Evolutionary conservation across 2,888 invertebrate genomes (phyloP).

Genomic region (Morpho helenor): DNA sequence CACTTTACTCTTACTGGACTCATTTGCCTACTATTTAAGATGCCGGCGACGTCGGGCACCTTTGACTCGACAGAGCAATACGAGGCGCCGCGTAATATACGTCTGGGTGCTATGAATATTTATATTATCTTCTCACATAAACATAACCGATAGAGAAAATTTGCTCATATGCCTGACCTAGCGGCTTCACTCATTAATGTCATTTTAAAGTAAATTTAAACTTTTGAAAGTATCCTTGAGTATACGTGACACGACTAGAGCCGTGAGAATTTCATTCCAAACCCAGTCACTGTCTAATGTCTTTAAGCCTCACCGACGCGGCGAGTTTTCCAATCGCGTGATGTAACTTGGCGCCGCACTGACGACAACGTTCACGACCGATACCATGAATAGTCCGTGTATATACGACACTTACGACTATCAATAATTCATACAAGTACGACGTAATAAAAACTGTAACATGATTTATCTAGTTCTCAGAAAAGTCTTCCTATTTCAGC

Average conservation of each 20-base stretch:
- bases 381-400: conserved; percentile 36
- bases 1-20: conserved; percentile 8
- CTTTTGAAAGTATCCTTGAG: conserved; percentile 62
- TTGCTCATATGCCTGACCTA: conserved; percentile 35
- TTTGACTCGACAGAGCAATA: conserved; percentile 49
- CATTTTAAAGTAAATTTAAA: conserved; percentile 62
- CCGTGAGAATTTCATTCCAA: conserved; percentile 12
- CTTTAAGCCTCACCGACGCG: conserved; percentile 52
- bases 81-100: conserved; percentile 42
- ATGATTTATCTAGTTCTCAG: conserved; percentile 20
- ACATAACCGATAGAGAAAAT: conserved; percentile 40
- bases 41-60: conserved; percentile 49
- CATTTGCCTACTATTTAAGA: conserved; percentile 24
- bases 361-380: conserved; percentile 43
- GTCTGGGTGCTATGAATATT: conserved; percentile 52
- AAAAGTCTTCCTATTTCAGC: conserved; percentile 18
- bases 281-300: conserved; percentile 39
- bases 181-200: conserved; percentile 52
- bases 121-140: conserved; percentile 48
- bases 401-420: conserved; percentile 31
- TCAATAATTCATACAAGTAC: conserved; percentile 37
- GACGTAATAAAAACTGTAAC: conserved; percentile 30
- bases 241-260: conserved; percentile 57
- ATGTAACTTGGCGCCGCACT: conserved; percentile 68
- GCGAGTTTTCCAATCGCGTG: conserved; percentile 67